A percentile compares a stretch with the other conserved stretches of the same genome.
Conservation (phyloP, 2,113 vertebrate genomes). For the Cavia porcellus region DNA sequence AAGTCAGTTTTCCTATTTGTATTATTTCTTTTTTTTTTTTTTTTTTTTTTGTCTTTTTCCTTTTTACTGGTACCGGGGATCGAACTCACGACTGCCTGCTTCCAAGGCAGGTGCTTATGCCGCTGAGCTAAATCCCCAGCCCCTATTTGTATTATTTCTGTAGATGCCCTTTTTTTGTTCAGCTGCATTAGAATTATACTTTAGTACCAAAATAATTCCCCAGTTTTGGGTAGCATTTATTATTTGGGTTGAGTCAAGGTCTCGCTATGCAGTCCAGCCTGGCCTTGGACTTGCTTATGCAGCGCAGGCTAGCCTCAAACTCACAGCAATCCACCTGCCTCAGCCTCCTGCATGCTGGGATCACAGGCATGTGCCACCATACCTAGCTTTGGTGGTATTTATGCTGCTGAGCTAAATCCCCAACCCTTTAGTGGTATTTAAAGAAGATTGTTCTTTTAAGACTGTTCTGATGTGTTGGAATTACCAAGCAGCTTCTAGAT, state of each 20-base stretch:
- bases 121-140: too few relatives aligned
- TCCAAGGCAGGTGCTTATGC: too few relatives aligned
- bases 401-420: too few relatives aligned
- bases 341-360: not conserved
- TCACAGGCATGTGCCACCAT: not conserved
- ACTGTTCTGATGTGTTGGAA: not conserved
- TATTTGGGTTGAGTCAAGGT: not conserved
- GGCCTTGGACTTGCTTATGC: not conserved
- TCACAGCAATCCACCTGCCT: not conserved
- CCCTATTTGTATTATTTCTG: too few relatives aligned
- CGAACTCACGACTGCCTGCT: too few relatives aligned
- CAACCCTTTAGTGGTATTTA: not conserved
- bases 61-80: not conserved
- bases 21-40: not conserved
- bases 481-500: not conserved
- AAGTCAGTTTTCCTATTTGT: not conserved
- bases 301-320: not conserved
- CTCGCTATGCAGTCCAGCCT: not conserved
- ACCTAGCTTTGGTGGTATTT: not conserved
- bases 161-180: too few relatives aligned
- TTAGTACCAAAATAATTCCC: slow-evolving; percentile 46
- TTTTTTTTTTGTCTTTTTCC: not conserved
- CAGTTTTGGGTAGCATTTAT: not conserved
- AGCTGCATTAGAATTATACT: slow-evolving; percentile 14
- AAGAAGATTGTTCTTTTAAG: not conserved